Evolutionary conservation across 2,888 invertebrate genomes (phyloP).

Genomic region (Spodoptera exigua): DNA sequence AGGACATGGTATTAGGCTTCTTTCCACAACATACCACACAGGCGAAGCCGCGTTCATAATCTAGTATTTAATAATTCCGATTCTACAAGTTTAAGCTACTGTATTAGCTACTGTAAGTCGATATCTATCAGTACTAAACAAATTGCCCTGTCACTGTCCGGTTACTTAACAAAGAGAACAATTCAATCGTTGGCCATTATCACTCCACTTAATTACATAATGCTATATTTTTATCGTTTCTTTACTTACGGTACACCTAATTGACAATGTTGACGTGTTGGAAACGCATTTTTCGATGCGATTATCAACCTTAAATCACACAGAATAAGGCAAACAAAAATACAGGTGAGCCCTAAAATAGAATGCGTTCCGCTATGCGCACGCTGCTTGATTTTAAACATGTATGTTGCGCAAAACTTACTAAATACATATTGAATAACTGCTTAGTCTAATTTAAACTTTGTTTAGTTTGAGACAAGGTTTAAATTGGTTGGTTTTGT

Average conservation of each 20-base stretch:
- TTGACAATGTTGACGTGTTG: conserved; percentile 38
- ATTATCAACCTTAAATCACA: conserved; percentile 30
- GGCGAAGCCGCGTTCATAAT: too few species aligned
- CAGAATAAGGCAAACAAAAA: conserved; percentile 32
- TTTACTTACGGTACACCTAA: conserved; percentile 41
- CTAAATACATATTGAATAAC: conserved; percentile 53
- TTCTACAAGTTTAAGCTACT: conserved; percentile 13
- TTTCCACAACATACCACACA: too few species aligned
- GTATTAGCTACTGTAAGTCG: conserved; percentile 31
- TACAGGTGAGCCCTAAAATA: conserved; percentile 54
- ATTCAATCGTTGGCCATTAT: conserved; percentile 43
- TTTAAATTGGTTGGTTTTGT: conserved; percentile 22
- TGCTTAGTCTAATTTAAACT: conserved; percentile 35
- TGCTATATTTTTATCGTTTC: conserved; percentile 40
- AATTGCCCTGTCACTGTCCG: conserved; percentile 49
- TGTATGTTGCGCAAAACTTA: conserved; percentile 64
- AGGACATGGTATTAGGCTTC: too few species aligned
- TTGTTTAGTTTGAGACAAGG: conserved; percentile 33
- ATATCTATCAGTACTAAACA: conserved; percentile 35
- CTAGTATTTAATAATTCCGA: background rate
- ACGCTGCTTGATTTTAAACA: conserved; percentile 60
- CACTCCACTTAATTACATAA: conserved; percentile 51
- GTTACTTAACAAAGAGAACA: conserved; percentile 44
- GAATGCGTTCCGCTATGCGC: conserved; percentile 67
- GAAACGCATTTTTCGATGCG: conserved; percentile 2